A percentile compares a stretch with the other conserved stretches of the same genome.
Conservation (phyloP, 2,888 invertebrate genomes). For the Xylota sylvarum region DNA sequence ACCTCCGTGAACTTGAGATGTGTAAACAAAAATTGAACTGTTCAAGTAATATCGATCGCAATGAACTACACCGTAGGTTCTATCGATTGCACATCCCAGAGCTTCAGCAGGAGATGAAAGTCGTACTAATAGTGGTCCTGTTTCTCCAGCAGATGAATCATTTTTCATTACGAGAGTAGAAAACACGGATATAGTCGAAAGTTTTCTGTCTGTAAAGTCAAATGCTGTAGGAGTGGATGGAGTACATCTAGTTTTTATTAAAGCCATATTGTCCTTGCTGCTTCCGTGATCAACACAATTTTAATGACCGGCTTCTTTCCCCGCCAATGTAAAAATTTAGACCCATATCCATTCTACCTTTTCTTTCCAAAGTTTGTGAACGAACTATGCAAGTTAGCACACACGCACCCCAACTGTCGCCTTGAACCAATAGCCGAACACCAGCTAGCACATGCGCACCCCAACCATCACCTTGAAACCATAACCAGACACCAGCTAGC, state of each 20-base stretch:
- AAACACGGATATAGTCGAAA: not conserved
- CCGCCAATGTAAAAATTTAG: not conserved
- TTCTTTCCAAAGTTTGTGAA: not conserved
- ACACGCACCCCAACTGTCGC: too few species aligned
- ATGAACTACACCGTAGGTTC: not conserved
- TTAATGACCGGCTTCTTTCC: constrained; percentile 2
- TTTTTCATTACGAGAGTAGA: not conserved
- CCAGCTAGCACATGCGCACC: too few species aligned
- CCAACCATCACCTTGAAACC: too few species aligned
- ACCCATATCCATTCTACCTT: not conserved
- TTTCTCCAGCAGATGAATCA: not conserved
- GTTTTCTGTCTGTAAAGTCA: too few species aligned
- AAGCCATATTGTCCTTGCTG: not conserved
- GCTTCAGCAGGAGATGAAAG: not conserved
- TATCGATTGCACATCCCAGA: not conserved
- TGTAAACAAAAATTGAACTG: too few species aligned
- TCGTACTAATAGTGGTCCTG: not conserved
- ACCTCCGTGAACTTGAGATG: too few species aligned
- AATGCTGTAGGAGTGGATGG: not conserved
- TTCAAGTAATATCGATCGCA: not conserved
- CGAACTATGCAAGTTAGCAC: too few species aligned
- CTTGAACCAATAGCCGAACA: too few species aligned
- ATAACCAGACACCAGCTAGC: too few species aligned
- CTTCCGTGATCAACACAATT: not conserved
- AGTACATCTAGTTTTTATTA: not conserved